Percentiles rank a stretch among this genome's conserved stretches.
Evolutionary conservation across 1,140 invertebrate genomes (phyloP).

Genomic region (Pachypeltis micranthus): DNA sequence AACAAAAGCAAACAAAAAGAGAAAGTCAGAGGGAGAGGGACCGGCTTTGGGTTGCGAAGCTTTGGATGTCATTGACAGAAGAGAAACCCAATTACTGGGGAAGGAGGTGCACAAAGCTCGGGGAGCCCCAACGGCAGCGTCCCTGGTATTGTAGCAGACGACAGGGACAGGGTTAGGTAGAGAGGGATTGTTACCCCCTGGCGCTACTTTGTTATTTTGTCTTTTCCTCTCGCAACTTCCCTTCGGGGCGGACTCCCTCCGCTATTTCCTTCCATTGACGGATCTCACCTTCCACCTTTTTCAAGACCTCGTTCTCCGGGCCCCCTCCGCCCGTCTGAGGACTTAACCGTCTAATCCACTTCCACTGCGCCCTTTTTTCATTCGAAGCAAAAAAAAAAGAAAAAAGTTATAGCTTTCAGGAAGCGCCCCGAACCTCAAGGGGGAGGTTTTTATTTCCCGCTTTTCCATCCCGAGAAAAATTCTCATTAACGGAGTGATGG

Average conservation of each 20-base stretch:
- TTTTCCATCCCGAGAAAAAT: too few relatives aligned
- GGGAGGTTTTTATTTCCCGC: too few relatives aligned
- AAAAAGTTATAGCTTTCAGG: too few relatives aligned
- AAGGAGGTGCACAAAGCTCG: conserved; percentile 13
- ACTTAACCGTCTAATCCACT: not conserved
- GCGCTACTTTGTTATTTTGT: conserved; percentile 13
- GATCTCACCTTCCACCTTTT: not conserved
- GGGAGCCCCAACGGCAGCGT: not conserved
- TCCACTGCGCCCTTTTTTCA: not conserved
- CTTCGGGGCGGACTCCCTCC: not conserved
- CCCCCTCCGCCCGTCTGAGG: too few relatives aligned
- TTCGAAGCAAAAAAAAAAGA: not conserved
- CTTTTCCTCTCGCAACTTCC: not conserved
- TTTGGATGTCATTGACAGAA: conserved; percentile 14
- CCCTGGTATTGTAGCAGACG: too few relatives aligned
- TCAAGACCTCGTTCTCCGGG: not conserved
- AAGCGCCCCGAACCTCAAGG: too few relatives aligned
- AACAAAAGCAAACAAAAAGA: conserved; percentile 8
- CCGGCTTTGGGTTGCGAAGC: not conserved
- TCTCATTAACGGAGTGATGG: too few relatives aligned
- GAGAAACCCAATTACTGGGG: conserved; percentile 13
- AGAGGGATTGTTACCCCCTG: not conserved
- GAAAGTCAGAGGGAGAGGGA: not conserved
- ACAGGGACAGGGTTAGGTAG: not conserved
- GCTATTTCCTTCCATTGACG: not conserved